phyloP scores from a whole-genome alignment of 2,113 vertebrate genomes.

The Phalacrocorax aristotelis region DNA sequence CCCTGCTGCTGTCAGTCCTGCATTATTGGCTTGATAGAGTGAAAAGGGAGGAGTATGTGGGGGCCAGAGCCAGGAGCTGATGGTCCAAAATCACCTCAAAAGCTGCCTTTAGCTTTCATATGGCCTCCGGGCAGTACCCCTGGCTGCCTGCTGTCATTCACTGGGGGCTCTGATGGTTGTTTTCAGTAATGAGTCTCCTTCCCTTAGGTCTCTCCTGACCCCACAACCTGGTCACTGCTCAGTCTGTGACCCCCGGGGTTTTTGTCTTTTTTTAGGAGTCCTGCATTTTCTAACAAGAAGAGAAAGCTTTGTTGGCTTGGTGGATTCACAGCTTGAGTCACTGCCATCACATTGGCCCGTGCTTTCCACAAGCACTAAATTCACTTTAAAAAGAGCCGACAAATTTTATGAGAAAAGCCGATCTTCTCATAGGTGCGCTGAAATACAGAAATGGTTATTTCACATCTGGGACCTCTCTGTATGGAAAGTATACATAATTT shows the following conservation, averaged over 20 bases:
- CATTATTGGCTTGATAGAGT: not conserved
- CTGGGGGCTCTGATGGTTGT: not conserved
- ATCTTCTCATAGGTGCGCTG: not conserved
- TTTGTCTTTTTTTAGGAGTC: not conserved
- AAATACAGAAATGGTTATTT: constrained; percentile 36
- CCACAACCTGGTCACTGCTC: fast-evolving
- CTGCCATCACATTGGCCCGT: not conserved
- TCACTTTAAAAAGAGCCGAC: not conserved
- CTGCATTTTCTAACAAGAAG: not conserved
- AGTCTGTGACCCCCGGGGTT: not conserved
- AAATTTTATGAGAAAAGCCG: not conserved
- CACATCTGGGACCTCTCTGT: not conserved
- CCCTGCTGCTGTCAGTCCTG: not conserved
- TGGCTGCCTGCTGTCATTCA: not conserved
- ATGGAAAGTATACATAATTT: constrained; percentile 20
- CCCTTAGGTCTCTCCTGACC: not conserved
- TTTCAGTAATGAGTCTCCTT: not conserved
- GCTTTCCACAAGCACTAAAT: not conserved
- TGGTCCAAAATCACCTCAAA: not conserved
- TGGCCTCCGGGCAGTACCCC: not conserved
- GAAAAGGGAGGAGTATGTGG: not conserved
- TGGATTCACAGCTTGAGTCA: not conserved
- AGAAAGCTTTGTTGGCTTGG: not conserved
- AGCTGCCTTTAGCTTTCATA: not conserved
- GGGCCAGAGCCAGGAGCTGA: not conserved